Evolutionary conservation across 2,113 vertebrate species (phyloP).

Genomic region (Zootoca vivipara): DNA sequence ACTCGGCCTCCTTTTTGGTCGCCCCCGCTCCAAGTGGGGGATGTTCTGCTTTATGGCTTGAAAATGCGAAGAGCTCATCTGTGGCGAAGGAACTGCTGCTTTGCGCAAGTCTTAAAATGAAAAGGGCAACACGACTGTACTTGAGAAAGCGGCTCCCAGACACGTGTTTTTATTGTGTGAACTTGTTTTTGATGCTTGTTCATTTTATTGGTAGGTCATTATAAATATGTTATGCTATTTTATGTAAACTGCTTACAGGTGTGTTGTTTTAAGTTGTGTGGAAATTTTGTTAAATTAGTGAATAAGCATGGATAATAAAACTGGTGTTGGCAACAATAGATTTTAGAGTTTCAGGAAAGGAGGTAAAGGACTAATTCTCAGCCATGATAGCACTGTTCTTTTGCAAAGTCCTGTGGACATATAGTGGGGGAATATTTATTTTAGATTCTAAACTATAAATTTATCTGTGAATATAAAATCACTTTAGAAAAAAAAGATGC

Average conservation of each 20-base stretch:
- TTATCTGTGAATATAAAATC: background rate
- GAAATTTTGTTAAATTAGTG: background rate
- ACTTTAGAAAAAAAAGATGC: background rate
- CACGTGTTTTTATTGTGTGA: too few species aligned
- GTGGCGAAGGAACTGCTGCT: background rate
- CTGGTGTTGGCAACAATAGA: background rate
- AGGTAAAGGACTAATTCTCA: background rate
- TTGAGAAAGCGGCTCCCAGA: background rate
- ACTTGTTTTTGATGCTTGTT: too few species aligned
- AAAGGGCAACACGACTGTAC: background rate
- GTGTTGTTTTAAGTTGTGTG: too few species aligned
- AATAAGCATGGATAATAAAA: slow-evolving; percentile 13
- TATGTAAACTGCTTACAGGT: too few species aligned
- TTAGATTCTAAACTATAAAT: rapidly evolving
- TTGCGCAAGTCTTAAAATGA: background rate
- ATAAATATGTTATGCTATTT: too few species aligned
- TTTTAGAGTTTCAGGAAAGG: background rate
- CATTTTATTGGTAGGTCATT: too few species aligned
- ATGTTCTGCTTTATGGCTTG: background rate
- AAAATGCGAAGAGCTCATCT: background rate
- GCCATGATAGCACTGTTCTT: background rate
- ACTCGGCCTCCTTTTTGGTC: background rate
- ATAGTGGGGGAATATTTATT: background rate
- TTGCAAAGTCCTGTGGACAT: background rate
- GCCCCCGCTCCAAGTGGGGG: slow-evolving; percentile 26